A percentile compares a stretch with the other conserved stretches of the same genome.
phyloP scores from a whole-genome alignment of 1,140 invertebrate genomes.

The Trachelipus rathkii region DNA sequence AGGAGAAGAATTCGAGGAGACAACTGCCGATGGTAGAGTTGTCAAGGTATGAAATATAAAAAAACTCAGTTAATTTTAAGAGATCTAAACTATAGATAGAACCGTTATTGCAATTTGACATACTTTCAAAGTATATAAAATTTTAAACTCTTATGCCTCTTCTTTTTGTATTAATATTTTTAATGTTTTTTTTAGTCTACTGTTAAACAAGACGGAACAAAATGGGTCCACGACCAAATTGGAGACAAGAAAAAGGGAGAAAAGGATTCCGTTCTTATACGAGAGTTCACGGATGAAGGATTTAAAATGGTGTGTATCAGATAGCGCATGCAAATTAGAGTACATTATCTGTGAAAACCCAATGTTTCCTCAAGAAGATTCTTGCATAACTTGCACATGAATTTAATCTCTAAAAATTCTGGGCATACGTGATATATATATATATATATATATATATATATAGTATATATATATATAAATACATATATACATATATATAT shows the following conservation, averaged over 20 bases:
- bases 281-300: conserved; percentile 46
- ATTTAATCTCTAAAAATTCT: too few species aligned
- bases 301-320: conserved; percentile 43
- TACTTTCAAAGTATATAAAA: neutral
- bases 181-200: conserved; percentile 40
- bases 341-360: too few species aligned
- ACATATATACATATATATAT: too few species aligned
- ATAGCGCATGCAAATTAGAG: too few species aligned
- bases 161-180: neutral
- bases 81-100: conserved; percentile 3
- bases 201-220: conserved; percentile 44
- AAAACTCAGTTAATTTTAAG: conserved; percentile 24
- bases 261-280: conserved; percentile 36
- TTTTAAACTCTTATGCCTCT: neutral
- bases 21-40: conserved; percentile 74
- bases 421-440: too few species aligned
- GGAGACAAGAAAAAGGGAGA: conserved; percentile 42
- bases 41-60: conserved; percentile 67
- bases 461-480: too few species aligned
- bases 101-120: neutral
- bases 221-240: conserved; percentile 40
- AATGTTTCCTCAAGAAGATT: too few species aligned
- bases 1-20: conserved; percentile 78
- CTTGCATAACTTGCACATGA: too few species aligned
- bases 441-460: too few species aligned